These are phyloP conservation scores for Metallyticus violacea DNA, from an alignment of 2,888 invertebrate genomes.

Conservation along the genomic window DNA sequence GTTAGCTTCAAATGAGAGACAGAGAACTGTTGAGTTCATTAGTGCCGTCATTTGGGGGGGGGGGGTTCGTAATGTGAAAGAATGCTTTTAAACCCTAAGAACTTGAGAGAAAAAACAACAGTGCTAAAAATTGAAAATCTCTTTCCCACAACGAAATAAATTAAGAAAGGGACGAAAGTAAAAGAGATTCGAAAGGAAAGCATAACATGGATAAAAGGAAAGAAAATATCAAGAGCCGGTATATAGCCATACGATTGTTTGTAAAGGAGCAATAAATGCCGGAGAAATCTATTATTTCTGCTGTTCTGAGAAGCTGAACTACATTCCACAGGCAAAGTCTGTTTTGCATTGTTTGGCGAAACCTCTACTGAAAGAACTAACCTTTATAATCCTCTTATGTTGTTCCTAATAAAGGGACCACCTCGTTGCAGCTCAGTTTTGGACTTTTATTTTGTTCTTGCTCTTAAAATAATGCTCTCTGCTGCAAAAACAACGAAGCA, in stretches of 20 bases:
- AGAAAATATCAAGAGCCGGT: not conserved
- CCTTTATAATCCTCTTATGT: not conserved
- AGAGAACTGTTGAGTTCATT: too few species aligned
- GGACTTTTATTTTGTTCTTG: not conserved
- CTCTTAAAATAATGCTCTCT: not conserved
- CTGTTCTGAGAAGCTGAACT: not conserved
- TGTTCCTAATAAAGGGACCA: not conserved
- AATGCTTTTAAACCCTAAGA: too few species aligned
- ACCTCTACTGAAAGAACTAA: not conserved
- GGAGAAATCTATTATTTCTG: not conserved
- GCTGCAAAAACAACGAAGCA: not conserved
- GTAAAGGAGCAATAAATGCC: not conserved
- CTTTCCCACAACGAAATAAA: not conserved
- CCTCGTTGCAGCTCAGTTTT: not conserved
- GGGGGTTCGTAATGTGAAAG: too few species aligned
- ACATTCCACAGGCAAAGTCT: not conserved
- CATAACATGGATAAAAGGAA: not conserved
- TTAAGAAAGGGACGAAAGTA: not conserved
- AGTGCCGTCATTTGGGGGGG: too few species aligned
- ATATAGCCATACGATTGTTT: not conserved
- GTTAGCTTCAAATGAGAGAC: too few species aligned
- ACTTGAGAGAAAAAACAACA: too few species aligned
- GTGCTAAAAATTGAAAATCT: not conserved
- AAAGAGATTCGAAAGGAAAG: not conserved
- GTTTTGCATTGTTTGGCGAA: not conserved